These are phyloP conservation scores for Blennius ocellaris DNA, from an alignment of 2,113 vertebrate species.

Conservation along the genomic window DNA sequence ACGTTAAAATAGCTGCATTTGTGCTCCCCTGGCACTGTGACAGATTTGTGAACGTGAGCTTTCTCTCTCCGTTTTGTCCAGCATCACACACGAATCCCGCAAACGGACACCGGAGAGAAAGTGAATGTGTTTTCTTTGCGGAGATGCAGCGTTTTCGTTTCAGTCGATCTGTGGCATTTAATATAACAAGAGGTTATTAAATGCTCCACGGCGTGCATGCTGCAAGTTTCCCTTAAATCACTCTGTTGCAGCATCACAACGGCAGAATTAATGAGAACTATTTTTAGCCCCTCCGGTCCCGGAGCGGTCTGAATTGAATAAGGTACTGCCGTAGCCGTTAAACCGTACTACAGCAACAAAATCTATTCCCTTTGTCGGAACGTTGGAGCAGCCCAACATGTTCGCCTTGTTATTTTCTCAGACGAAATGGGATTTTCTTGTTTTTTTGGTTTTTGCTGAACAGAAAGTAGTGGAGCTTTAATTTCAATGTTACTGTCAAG, in stretches of 20 bases:
- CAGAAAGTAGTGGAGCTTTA: conserved; percentile 16
- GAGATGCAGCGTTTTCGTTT: conserved; percentile 47
- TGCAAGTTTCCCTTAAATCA: conserved; percentile 71
- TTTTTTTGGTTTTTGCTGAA: conserved; percentile 62
- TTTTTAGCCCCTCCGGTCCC: conserved; percentile 71
- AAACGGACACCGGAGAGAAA: conserved; percentile 16
- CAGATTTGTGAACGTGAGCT: conserved; percentile 19
- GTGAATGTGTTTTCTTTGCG: conserved; percentile 27
- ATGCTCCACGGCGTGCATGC: conserved; percentile 54
- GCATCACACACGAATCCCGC: conserved; percentile 24
- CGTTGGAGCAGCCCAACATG: conserved; percentile 33
- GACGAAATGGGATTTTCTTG: conserved; percentile 51
- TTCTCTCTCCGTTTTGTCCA: conserved; percentile 13
- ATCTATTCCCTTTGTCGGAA: conserved; percentile 48
- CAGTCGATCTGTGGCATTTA: conserved; percentile 36
- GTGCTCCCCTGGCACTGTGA: neutral
- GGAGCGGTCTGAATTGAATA: conserved; percentile 74
- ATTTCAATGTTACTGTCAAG: conserved; percentile 41
- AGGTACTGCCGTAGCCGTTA: conserved; percentile 60
- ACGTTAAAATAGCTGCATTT: conserved; percentile 10
- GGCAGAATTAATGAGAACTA: conserved; percentile 78
- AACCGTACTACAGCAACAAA: conserved; percentile 66
- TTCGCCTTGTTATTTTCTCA: conserved; percentile 34
- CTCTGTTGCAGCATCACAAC: conserved; percentile 77
- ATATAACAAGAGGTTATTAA: conserved; percentile 64